Percentiles rank a stretch among this genome's conserved stretches.
These are phyloP conservation scores for Pipistrellus pipistrellus DNA, from an alignment of 2,797 vertebrate species.

Conservation along the genomic window DNA sequence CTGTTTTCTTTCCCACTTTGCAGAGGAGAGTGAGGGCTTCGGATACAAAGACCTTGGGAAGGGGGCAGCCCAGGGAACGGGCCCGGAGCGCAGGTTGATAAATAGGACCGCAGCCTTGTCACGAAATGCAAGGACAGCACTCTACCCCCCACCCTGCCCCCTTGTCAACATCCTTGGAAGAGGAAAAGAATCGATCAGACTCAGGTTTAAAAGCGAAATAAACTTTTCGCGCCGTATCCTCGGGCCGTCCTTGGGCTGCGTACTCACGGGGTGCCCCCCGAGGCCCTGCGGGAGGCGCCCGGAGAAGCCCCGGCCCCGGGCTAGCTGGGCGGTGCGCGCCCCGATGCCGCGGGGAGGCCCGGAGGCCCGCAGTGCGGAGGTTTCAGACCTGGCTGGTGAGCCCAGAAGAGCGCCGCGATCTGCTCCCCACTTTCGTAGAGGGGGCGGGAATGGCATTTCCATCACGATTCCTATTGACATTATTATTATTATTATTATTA, in stretches of 20 bases:
- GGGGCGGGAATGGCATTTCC: neutral
- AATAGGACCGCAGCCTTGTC: slow-evolving; percentile 30
- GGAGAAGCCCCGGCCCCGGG: neutral
- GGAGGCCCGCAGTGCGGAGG: neutral
- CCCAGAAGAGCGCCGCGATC: neutral
- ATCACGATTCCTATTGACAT: neutral
- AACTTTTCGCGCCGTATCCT: slow-evolving; percentile 66
- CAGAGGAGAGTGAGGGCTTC: slow-evolving; percentile 41
- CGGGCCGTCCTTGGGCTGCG: neutral
- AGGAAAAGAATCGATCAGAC: slow-evolving; percentile 44
- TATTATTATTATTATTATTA: neutral
- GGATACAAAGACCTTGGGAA: slow-evolving; percentile 45
- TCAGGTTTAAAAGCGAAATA: slow-evolving; percentile 8
- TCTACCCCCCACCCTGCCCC: neutral
- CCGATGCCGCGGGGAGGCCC: neutral
- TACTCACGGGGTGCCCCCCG: neutral
- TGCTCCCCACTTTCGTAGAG: neutral
- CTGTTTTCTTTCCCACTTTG: slow-evolving; percentile 56
- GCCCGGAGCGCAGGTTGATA: neutral
- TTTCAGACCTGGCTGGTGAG: neutral
- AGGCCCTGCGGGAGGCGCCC: accelerated
- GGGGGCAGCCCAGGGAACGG: slow-evolving; percentile 19
- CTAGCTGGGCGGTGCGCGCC: neutral
- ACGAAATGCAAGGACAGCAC: neutral
- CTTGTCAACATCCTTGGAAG: slow-evolving; percentile 10